phyloP scores from a whole-genome alignment of 2,797 vertebrate species.

The Crenuchus spilurus region DNA sequence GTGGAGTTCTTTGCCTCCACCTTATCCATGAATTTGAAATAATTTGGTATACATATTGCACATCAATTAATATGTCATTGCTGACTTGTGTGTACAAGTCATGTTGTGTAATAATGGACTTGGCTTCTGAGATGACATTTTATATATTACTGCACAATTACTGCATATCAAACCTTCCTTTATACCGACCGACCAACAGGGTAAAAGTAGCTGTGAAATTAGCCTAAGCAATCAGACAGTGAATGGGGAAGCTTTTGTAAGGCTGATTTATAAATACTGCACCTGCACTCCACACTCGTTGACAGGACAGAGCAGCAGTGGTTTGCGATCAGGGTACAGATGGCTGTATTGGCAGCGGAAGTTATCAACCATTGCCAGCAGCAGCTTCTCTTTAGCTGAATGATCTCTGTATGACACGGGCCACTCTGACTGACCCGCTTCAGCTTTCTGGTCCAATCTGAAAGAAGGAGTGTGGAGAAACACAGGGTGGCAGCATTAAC shows the following conservation, averaged over 20 bases:
- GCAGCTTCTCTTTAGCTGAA: conserved; percentile 70
- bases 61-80: no score
- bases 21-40: no score
- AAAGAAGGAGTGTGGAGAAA: background rate
- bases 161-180: no score
- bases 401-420: conserved; percentile 80
- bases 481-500: background rate
- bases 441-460: conserved; percentile 22
- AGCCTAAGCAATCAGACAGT: no score
- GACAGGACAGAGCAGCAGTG: conserved; percentile 80
- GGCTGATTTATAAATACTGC: conserved; percentile 17
- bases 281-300: conserved; percentile 87
- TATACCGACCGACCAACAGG: no score
- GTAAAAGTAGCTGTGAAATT: no score
- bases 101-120: no score
- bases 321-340: conserved; percentile 82
- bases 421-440: conserved; percentile 60
- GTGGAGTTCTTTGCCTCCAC: no score
- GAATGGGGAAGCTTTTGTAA: background rate
- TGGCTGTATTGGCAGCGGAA: conserved; percentile 81
- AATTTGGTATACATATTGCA: no score
- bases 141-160: no score
- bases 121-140: no score
- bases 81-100: no score
- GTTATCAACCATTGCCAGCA: conserved; percentile 78